Evolutionary conservation across 2,113 vertebrate genomes (phyloP).

Genomic region (Chaetops frenatus): DNA sequence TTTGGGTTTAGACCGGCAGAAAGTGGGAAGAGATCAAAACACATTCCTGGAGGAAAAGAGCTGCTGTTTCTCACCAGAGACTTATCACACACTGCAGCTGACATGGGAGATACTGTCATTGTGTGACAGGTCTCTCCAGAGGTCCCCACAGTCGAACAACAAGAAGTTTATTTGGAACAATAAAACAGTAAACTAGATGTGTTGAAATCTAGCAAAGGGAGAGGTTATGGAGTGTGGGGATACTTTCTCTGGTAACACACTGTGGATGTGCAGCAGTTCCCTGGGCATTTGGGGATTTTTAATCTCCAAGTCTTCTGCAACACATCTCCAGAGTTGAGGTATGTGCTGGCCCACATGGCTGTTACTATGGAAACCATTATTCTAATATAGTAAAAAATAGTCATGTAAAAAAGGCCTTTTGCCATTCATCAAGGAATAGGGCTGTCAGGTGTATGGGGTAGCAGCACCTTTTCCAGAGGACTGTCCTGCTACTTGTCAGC

Average conservation of each 20-base stretch:
- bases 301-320: background rate
- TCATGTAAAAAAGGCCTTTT: background rate
- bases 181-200: background rate
- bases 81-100: background rate
- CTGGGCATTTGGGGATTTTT: background rate
- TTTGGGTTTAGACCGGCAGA: background rate
- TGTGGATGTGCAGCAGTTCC: background rate
- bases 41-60: background rate
- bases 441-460: background rate
- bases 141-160: background rate
- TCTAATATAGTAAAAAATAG: slow-evolving; percentile 50
- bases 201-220: background rate
- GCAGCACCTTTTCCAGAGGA: background rate
- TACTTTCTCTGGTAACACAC: background rate
- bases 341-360: slow-evolving; percentile 9
- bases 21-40: slow-evolving; percentile 12
- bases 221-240: background rate
- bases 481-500: background rate
- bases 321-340: background rate
- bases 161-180: background rate
- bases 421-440: background rate
- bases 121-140: background rate
- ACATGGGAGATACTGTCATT: background rate
- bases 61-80: background rate
- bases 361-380: slow-evolving; percentile 54